These are phyloP conservation scores for Hyles vespertilio DNA, from an alignment of 1,140 invertebrate genomes.

Conservation along the genomic window DNA sequence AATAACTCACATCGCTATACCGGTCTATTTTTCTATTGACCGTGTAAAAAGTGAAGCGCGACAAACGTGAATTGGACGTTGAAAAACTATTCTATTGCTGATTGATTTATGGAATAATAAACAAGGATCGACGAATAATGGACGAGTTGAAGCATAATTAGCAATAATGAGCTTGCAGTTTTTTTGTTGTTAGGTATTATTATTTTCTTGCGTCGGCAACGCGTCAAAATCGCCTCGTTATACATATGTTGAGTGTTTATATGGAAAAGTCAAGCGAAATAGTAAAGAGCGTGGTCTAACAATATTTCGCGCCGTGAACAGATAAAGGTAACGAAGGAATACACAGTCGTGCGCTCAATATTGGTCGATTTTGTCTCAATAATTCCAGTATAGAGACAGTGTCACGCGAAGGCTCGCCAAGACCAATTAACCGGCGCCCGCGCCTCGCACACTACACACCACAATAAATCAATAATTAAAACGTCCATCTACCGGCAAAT, in stretches of 20 bases:
- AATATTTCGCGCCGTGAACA: constrained; percentile 19
- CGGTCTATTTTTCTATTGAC: too few relatives aligned
- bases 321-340: constrained; percentile 46
- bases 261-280: too few relatives aligned
- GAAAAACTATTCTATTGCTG: background rate
- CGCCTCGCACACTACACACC: constrained; percentile 43
- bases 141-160: background rate
- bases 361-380: constrained; percentile 39
- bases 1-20: constrained; percentile 12
- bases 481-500: constrained; percentile 65
- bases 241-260: background rate
- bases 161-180: background rate
- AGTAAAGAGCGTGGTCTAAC: background rate
- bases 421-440: constrained; percentile 65
- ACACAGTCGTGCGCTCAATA: constrained; percentile 43
- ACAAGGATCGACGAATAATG: background rate
- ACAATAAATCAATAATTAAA: constrained; percentile 74
- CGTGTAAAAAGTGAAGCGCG: background rate
- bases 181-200: background rate
- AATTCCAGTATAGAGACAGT: constrained; percentile 29
- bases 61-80: background rate
- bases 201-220: background rate
- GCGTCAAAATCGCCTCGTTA: background rate
- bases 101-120: background rate
- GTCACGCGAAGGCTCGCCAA: constrained; percentile 63